Evolutionary conservation across 2,797 vertebrate genomes (phyloP).

Genomic region (Gallinago solitaria): DNA sequence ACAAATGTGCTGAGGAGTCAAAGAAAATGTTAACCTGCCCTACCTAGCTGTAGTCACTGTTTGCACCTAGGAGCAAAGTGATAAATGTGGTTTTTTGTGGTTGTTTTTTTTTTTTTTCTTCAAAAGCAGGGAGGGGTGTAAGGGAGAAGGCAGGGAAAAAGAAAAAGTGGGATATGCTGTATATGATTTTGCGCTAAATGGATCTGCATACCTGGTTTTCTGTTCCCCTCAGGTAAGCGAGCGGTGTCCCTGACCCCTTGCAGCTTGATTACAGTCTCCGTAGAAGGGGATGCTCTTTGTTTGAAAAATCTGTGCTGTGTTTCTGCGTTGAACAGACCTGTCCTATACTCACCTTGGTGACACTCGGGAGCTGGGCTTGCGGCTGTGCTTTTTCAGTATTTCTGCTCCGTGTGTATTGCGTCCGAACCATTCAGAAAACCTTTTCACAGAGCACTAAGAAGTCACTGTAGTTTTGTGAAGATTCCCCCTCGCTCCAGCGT

Average conservation of each 20-base stretch:
- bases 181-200: background rate
- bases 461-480: background rate
- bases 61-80: conserved; percentile 61
- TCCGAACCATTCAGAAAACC: background rate
- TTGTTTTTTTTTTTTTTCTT: background rate
- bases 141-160: background rate
- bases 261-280: background rate
- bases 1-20: conserved; percentile 73
- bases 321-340: background rate
- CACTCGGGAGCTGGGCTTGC: background rate
- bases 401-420: background rate
- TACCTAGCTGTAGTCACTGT: conserved; percentile 37
- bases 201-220: background rate
- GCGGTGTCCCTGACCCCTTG: background rate
- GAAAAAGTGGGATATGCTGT: background rate
- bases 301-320: background rate
- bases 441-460: background rate
- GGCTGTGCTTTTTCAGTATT: background rate
- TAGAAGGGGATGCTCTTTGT: background rate
- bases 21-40: conserved; percentile 74
- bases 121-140: background rate
- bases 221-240: background rate
- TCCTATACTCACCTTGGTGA: background rate
- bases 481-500: background rate
- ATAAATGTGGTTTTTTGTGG: background rate